Conservation (phyloP, 2,113 vertebrate species). For the Strix uralensis region DNA sequence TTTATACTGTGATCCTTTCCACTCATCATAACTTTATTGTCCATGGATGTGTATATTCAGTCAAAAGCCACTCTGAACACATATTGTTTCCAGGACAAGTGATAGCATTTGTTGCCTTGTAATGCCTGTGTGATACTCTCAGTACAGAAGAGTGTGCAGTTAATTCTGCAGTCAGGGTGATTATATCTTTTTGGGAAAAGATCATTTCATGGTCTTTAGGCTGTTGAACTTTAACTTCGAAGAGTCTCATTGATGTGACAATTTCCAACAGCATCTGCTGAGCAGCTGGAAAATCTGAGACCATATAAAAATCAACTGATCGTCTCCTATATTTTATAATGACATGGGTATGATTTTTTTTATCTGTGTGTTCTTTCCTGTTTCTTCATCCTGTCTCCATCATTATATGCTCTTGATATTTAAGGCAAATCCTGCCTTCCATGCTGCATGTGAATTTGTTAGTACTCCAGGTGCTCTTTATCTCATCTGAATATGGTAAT, state of each 20-base stretch:
- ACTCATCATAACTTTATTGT: background rate
- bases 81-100: background rate
- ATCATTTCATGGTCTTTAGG: conserved; percentile 62
- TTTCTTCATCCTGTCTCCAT: conserved; percentile 5
- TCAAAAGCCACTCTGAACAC: background rate
- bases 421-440: conserved; percentile 1
- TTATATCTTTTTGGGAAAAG: conserved; percentile 38
- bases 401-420: conserved; percentile 13
- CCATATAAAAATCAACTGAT: conserved; percentile 12
- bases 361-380: background rate
- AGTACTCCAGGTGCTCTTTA: conserved; percentile 1
- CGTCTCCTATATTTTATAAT: background rate
- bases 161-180: conserved; percentile 17
- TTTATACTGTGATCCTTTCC: background rate
- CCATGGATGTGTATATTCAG: background rate
- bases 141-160: background rate
- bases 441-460: background rate
- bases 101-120: background rate
- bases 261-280: conserved; percentile 19
- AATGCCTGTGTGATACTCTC: background rate
- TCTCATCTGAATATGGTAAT: conserved; percentile 22
- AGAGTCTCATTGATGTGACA: conserved; percentile 57
- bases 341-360: conserved; percentile 18
- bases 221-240: conserved; percentile 48
- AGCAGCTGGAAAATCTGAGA: conserved; percentile 62